Evolutionary conservation across 2,888 invertebrate species (phyloP).

Genomic region (Macaria liturata): DNA sequence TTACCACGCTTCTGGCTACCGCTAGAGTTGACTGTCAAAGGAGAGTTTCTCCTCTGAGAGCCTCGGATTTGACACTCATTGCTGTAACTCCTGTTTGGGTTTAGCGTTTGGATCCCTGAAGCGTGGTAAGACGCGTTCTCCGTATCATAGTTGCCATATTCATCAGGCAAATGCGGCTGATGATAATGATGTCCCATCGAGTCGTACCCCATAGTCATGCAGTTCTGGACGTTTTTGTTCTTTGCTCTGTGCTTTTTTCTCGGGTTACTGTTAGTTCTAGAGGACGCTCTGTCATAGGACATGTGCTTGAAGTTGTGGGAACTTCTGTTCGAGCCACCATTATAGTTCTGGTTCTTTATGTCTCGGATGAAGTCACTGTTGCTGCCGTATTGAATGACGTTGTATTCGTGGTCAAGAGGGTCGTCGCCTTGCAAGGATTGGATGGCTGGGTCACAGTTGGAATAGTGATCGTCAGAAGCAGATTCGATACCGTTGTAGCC

Average conservation of each 20-base stretch:
- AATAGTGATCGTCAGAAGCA: conserved; percentile 78
- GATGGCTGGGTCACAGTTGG: conserved; percentile 78
- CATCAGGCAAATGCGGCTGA: conserved; percentile 79
- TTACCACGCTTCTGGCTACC: conserved; percentile 80
- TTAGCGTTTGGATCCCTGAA: conserved; percentile 77
- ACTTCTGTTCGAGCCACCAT: conserved; percentile 74
- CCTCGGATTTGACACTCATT: conserved; percentile 65
- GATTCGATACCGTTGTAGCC: conserved; percentile 79
- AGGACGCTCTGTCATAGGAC: conserved; percentile 77
- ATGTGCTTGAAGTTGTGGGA: conserved; percentile 81
- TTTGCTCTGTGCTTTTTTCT: conserved; percentile 77
- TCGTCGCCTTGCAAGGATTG: conserved; percentile 78
- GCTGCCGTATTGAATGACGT: conserved; percentile 79
- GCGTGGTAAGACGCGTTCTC: conserved; percentile 79
- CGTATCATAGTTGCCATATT: conserved; percentile 73
- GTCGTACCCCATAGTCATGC: conserved; percentile 84
- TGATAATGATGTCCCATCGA: conserved; percentile 77
- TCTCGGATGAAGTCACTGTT: conserved; percentile 77
- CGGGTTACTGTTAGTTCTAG: conserved; percentile 79
- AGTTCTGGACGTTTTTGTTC: conserved; percentile 81
- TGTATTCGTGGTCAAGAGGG: conserved; percentile 78
- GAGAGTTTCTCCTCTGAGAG: conserved; percentile 75
- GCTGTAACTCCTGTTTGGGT: conserved; percentile 79
- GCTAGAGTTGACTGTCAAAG: conserved; percentile 73
- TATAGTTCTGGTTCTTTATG: conserved; percentile 82